A percentile compares a stretch with the other conserved stretches of the same genome.
These are phyloP conservation scores for Anarrhichthys ocellatus DNA, from an alignment of 2,113 vertebrate genomes.

Conservation along the genomic window DNA sequence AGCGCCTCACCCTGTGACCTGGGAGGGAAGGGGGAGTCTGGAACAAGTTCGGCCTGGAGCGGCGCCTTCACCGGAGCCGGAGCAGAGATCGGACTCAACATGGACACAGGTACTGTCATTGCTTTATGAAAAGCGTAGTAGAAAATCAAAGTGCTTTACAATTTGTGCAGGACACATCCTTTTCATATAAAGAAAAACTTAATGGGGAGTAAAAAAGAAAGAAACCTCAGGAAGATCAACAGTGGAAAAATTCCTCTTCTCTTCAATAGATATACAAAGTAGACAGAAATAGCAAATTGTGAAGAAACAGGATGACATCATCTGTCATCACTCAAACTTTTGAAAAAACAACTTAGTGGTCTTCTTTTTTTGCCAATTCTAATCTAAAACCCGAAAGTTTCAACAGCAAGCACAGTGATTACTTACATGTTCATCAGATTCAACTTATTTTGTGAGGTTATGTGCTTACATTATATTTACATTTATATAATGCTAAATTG, in stretches of 20 bases:
- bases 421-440: not conserved
- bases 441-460: not conserved
- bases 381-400: not conserved
- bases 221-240: not conserved
- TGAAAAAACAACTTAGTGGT: not conserved
- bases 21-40: slow-evolving; percentile 86
- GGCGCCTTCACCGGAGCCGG: slow-evolving; percentile 87
- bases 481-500: too few species aligned
- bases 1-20: slow-evolving; percentile 90
- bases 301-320: not conserved
- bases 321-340: not conserved
- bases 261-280: not conserved
- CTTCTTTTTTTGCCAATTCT: not conserved
- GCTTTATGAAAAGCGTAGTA: not conserved
- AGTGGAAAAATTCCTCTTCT: not conserved
- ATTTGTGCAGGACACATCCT: not conserved
- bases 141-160: not conserved
- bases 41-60: slow-evolving; percentile 85
- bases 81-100: slow-evolving; percentile 91
- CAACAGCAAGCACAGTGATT: not conserved
- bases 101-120: slow-evolving; percentile 91
- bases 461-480: not conserved
- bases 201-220: not conserved
- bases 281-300: not conserved
- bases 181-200: not conserved